Base-by-base conservation (phyloP, 64 coral and sea anemone genomes). In the Platygyra sinensis region DNA sequence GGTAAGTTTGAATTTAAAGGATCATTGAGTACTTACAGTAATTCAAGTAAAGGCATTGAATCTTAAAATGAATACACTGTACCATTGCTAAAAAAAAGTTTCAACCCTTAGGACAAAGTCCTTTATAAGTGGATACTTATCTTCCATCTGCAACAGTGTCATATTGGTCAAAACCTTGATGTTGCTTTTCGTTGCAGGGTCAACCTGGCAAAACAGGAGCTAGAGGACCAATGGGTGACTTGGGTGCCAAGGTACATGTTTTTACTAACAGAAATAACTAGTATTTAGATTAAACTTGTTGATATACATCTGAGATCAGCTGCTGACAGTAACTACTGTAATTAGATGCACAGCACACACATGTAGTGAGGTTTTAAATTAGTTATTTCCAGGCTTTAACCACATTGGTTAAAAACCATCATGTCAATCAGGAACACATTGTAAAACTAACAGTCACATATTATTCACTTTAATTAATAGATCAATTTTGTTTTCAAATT, bases 131-230 rank as follows among this genome's bases (percentile, higher is more conserved):
- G n/a, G n/a, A 36, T 36, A 36, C 33, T 3, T 36, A 36, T 36
- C 33, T 36, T 36, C 33, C 3, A 3, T 36, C 33, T 3, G 1
- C 33, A 36, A 36, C 33, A 1, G 33, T 36, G 33, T 36, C 33
- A 36, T 36, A 36, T 36, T 3, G 1, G 33, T 46, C 6, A 11
- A 11, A 0, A 69, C 18, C n/a, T 13, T 51, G 8, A 50, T n/a
- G 10, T 69, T 85, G 24, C 64, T 11, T 69, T 50, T 72, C n/a
- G n/a, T 71, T 71, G 22, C 63, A 85, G 81, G 81, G 81, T 50
- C 62, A 65, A 72, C 81, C 62, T 50, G 81, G 81, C 64, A 85
- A 71, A 50, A 85, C 10, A 71, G 81, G 81, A 25, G 24, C 36
- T 8, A 71, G 63, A 63, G 81, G 81, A 8, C 62, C 81, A 72